Evolutionary conservation across 2,113 vertebrate genomes (phyloP).

Genomic region (Labeo rohita): DNA sequence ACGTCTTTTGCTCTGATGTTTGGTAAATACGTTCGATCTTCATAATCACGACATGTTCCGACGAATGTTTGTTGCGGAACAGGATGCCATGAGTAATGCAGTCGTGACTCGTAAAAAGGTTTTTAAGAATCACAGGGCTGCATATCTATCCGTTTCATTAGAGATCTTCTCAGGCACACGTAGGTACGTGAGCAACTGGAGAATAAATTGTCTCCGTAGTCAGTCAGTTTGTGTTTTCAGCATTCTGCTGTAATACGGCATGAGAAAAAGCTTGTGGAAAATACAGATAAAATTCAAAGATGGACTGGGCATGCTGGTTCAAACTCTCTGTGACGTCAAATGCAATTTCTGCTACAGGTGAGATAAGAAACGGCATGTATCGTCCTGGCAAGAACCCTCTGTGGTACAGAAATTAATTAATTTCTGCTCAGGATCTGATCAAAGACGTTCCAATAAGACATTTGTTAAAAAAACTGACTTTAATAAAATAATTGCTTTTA

Average conservation of each 20-base stretch:
- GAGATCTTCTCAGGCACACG: background rate
- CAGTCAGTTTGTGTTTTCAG: background rate
- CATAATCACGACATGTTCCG: background rate
- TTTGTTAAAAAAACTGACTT: slow-evolving; percentile 76
- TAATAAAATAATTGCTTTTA: slow-evolving; percentile 88
- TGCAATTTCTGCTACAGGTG: slow-evolving; percentile 29
- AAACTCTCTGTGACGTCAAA: slow-evolving; percentile 43
- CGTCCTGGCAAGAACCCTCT: slow-evolving; percentile 5
- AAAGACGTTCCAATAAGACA: slow-evolving; percentile 76
- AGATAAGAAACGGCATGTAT: slow-evolving; percentile 44
- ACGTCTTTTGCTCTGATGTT: slow-evolving; percentile 6
- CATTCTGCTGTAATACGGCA: background rate
- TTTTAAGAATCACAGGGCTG: slow-evolving; percentile 1
- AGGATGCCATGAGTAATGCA: slow-evolving; percentile 2
- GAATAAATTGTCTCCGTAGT: background rate
- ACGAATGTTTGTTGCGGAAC: slow-evolving; percentile 8
- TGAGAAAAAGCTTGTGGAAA: slow-evolving; percentile 17
- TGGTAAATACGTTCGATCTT: background rate
- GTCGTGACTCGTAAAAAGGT: background rate
- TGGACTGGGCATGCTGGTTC: slow-evolving; percentile 27
- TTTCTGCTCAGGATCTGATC: slow-evolving; percentile 57
- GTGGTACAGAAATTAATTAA: slow-evolving; percentile 45
- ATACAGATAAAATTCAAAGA: slow-evolving; percentile 28
- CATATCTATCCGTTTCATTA: background rate
- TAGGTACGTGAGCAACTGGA: background rate